These are phyloP conservation scores for Lagodon rhomboides DNA, from an alignment of 2,797 vertebrate genomes.

Conservation along the genomic window DNA sequence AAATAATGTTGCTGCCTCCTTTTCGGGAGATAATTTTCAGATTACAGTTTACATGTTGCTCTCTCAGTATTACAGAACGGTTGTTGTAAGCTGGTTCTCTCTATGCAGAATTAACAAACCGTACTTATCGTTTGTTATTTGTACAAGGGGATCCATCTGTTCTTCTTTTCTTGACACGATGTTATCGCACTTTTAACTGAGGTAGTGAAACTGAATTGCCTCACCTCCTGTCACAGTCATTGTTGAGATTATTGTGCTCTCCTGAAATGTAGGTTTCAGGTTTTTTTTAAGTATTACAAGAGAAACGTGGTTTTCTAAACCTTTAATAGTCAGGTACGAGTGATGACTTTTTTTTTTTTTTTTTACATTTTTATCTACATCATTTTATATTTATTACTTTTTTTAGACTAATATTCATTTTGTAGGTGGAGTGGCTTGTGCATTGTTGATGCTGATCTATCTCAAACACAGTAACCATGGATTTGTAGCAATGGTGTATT, in stretches of 20 bases:
- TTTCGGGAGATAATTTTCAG: slow-evolving; percentile 22
- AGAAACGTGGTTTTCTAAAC: slow-evolving; percentile 45
- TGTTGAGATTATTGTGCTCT: slow-evolving; percentile 45
- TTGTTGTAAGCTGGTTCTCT: slow-evolving; percentile 39
- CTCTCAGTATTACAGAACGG: slow-evolving; percentile 59
- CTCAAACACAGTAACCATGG: slow-evolving; percentile 49
- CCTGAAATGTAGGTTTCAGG: slow-evolving; percentile 51
- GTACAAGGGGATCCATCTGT: slow-evolving; percentile 30
- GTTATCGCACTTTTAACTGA: slow-evolving; percentile 74
- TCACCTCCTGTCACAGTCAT: slow-evolving; percentile 44
- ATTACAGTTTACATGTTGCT: slow-evolving; percentile 60
- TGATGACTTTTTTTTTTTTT: slow-evolving; percentile 37
- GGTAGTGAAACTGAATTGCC: slow-evolving; percentile 29
- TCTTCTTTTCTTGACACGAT: slow-evolving; percentile 17
- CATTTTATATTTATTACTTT: slow-evolving; percentile 78
- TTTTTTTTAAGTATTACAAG: slow-evolving; percentile 57
- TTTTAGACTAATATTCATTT: slow-evolving; percentile 61
- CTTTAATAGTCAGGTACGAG: slow-evolving; percentile 60
- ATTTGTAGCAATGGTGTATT: slow-evolving; percentile 68
- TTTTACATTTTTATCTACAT: slow-evolving; percentile 57
- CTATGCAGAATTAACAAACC: slow-evolving; percentile 59
- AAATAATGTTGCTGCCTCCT: slow-evolving; percentile 47
- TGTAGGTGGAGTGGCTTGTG: slow-evolving; percentile 47
- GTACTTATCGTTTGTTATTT: slow-evolving; percentile 22
- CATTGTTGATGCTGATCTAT: slow-evolving; percentile 50